Evolutionary conservation across 2,797 vertebrate genomes (phyloP).

Genomic region (Morus bassanus): DNA sequence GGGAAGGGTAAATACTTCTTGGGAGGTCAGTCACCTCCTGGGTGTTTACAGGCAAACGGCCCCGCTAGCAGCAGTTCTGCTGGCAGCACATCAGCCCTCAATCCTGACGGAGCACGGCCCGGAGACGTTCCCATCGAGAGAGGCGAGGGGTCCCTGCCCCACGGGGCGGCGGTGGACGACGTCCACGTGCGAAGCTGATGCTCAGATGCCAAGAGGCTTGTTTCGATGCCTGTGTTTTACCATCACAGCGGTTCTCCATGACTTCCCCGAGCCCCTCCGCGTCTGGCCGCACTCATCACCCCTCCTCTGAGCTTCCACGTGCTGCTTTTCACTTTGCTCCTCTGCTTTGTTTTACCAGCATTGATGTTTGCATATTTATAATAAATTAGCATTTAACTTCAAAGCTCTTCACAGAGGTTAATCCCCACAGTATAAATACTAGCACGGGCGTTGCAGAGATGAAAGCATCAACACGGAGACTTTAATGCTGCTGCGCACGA

Average conservation of each 20-base stretch:
- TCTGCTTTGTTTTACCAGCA: background rate
- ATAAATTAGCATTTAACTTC: background rate
- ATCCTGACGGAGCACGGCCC: background rate
- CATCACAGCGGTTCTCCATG: rapidly evolving
- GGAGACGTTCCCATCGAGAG: background rate
- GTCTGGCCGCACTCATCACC: rapidly evolving
- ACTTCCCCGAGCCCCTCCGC: rapidly evolving
- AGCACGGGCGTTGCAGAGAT: rapidly evolving
- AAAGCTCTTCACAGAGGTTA: background rate
- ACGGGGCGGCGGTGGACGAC: rapidly evolving
- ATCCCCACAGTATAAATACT: background rate
- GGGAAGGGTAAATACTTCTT: background rate
- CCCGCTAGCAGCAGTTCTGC: background rate
- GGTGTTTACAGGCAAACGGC: background rate
- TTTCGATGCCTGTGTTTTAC: rapidly evolving
- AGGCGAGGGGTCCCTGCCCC: background rate
- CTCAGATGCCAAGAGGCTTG: background rate
- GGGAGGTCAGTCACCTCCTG: background rate
- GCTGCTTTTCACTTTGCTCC: background rate
- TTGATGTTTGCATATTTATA: background rate
- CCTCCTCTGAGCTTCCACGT: background rate
- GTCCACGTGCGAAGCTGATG: rapidly evolving
- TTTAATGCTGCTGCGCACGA: background rate
- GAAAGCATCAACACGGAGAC: rapidly evolving
- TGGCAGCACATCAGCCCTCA: background rate